Evolutionary conservation across 2,113 vertebrate genomes (phyloP).

Genomic region (Redunca redunca): DNA sequence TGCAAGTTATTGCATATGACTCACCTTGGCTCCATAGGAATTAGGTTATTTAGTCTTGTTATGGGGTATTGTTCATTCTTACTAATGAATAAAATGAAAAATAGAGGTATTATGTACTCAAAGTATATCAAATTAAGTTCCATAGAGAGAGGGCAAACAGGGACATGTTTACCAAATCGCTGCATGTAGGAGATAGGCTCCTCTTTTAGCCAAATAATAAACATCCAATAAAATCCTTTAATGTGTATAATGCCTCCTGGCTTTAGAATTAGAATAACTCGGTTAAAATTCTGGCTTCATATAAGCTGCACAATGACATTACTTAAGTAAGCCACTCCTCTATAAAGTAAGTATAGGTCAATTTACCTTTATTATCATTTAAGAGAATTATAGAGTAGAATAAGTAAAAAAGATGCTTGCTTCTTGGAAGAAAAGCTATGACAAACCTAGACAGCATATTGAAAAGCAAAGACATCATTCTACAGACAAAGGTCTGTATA

Average conservation of each 20-base stretch:
- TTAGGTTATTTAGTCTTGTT: slow-evolving; percentile 42
- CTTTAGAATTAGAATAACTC: neutral
- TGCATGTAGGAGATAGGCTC: neutral
- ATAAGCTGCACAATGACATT: neutral
- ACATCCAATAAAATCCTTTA: neutral
- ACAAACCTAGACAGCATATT: neutral
- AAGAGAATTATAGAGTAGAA: neutral
- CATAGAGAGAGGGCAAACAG: neutral
- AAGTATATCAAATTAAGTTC: slow-evolving; percentile 37
- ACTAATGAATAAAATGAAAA: slow-evolving; percentile 55
- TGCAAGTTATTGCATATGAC: slow-evolving; percentile 31
- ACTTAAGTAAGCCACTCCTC: neutral
- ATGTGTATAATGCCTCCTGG: neutral
- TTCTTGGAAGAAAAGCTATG: neutral
- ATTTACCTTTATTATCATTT: neutral
- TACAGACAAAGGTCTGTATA: neutral
- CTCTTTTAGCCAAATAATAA: neutral
- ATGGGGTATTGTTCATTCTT: slow-evolving; percentile 30
- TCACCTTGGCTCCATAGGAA: slow-evolving; percentile 27
- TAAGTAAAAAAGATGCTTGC: neutral
- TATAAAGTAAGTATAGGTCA: neutral
- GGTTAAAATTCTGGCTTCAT: neutral
- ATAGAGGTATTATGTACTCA: slow-evolving; percentile 19
- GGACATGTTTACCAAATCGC: neutral
- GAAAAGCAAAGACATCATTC: neutral